Base-by-base conservation (phyloP, 1,140 invertebrate genomes). In the Anadara kagoshimensis region DNA sequence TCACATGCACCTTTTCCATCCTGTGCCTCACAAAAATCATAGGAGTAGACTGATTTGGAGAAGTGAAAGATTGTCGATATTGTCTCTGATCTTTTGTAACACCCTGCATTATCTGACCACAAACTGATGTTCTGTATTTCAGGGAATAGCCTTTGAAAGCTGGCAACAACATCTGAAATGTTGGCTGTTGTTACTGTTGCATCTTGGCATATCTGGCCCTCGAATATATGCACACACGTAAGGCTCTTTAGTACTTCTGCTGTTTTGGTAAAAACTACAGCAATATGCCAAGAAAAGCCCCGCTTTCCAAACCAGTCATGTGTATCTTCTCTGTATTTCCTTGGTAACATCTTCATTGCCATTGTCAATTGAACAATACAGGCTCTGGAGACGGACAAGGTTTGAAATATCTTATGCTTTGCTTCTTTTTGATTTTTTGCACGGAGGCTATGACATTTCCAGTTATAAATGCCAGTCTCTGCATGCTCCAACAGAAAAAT, bases 1-100 rank as follows among this genome's bases (percentile, higher is more conserved):
- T 72, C 69, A 64, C 69, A 72, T 22, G 69, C 22, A 1, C 61
- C 69, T 41, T 72, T 72, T 5, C 69, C 69, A 26, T 72, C 54
- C 41, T 72, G 61, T 5, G 61, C n/a, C 22, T 72, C 61, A 47
- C 51, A 72, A 26, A 72, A 72, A 22, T 64, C 57, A 47, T 65
- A 72, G 14, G 61, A 45, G 7, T 2, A 2, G 5, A 20, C 11
- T n/a, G 11, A 47, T 24, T 45, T 49, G 16, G 22, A n/a, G n/a
- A n/a, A 10, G 20, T 57, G 41, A 62, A 26, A 10, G 22, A 65
- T 36, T 1, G 44, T 20, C 5, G 14, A 8, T 1, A 54, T 7
- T 11, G 59, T 70, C 0, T 53, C 20, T 20, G 68, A 11, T 11
- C 58, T 41, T 47, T 63, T 70, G 29, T 58, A 72, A 20, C 41